Conservation (phyloP, 2,888 invertebrate species). For the Aporophyla nigra region DNA sequence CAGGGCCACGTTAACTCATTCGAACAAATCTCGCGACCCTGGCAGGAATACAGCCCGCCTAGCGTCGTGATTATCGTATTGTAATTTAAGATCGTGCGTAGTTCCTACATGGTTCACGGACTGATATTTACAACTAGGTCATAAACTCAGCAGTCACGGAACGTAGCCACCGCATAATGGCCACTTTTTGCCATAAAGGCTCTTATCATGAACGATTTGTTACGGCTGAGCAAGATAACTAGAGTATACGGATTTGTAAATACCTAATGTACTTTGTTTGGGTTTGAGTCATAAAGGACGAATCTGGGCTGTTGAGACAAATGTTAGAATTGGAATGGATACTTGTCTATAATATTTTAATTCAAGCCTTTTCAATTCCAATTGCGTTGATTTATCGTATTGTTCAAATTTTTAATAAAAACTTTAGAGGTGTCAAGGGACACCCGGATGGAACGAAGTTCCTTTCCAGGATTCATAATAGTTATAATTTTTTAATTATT, state of each 20-base stretch:
- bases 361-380: no score
- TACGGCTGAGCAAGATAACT: conserved; percentile 1
- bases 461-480: no score
- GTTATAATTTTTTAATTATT: no score
- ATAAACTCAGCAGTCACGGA: conserved; percentile 42
- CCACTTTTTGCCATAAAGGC: conserved; percentile 25
- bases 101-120: not conserved
- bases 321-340: no score
- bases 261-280: not conserved
- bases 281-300: not conserved
- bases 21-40: no score
- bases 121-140: conserved; percentile 41
- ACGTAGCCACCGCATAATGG: conserved; percentile 27
- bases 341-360: no score
- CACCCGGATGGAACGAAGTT: no score
- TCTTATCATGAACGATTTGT: conserved; percentile 35
- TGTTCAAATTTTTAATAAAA: no score
- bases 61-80: not conserved
- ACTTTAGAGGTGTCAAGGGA: no score
- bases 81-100: not conserved
- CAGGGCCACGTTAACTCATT: no score
- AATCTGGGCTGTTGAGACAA: no score
- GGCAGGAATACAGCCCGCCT: not conserved
- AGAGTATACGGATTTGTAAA: conserved; percentile 1
- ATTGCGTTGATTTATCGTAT: no score